These are phyloP conservation scores for Phrynosoma blainvillii DNA, from an alignment of 2,113 vertebrate genomes.

Conservation along the genomic window DNA sequence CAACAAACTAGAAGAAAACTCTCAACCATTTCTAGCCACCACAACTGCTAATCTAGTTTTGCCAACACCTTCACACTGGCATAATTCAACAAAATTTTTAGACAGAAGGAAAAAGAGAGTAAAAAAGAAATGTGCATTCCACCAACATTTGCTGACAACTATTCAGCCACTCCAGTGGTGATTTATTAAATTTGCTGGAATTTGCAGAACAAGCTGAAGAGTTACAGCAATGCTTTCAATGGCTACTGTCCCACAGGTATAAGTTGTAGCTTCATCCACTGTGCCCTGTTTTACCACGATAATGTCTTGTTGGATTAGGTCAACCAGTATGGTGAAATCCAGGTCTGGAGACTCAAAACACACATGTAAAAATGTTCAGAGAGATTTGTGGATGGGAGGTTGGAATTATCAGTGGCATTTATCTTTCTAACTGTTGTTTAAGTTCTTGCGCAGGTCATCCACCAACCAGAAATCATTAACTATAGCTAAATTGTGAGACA, in stretches of 20 bases:
- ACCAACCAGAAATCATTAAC: constrained; percentile 30
- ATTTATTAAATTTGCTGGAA: not conserved
- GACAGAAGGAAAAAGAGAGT: not conserved
- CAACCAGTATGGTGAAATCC: not conserved
- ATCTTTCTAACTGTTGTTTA: constrained; percentile 21
- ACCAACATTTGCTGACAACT: not conserved
- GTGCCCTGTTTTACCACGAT: accelerated
- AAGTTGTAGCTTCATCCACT: not conserved
- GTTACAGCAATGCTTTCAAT: not conserved
- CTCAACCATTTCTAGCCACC: no score
- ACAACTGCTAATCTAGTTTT: not conserved
- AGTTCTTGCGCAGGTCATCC: not conserved
- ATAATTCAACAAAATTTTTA: not conserved
- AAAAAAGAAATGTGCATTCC: not conserved
- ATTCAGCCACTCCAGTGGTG: not conserved
- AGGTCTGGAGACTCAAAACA: not conserved
- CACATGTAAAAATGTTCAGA: not conserved
- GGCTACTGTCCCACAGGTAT: not conserved
- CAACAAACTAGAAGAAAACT: no score
- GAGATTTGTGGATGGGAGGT: not conserved
- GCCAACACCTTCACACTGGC: not conserved
- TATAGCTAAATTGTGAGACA: constrained; percentile 31
- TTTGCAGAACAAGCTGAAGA: not conserved
- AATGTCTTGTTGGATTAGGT: not conserved
- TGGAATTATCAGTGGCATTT: constrained; percentile 13